These are phyloP conservation scores for Prunella strophiata DNA, from an alignment of 2,797 vertebrate species.

Conservation along the genomic window DNA sequence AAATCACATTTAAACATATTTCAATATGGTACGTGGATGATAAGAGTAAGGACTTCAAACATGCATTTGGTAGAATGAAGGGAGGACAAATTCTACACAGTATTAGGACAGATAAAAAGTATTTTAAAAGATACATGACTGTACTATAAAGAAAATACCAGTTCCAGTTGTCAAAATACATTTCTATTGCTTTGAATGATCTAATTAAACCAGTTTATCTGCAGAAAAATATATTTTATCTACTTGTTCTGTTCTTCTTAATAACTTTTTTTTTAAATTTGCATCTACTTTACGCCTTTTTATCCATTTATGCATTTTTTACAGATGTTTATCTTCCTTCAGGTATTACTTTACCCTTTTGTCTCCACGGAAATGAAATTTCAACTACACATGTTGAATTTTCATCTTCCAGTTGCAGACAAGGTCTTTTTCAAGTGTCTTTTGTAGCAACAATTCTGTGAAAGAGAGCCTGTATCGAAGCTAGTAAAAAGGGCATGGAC, in stretches of 20 bases:
- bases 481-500: not conserved
- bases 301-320: not conserved
- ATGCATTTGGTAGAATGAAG: not conserved
- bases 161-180: not conserved
- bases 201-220: not conserved
- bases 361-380: not conserved
- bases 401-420: not conserved
- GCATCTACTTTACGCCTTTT: not conserved
- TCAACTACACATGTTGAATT: not conserved
- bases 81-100: not conserved
- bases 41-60: constrained; percentile 35
- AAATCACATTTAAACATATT: constrained; percentile 19
- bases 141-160: not conserved
- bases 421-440: not conserved
- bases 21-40: constrained; percentile 7
- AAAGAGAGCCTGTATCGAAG: not conserved
- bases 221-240: not conserved
- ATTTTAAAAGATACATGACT: not conserved
- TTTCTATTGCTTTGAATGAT: not conserved
- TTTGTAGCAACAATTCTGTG: not conserved
- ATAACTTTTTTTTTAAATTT: not conserved
- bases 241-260: not conserved
- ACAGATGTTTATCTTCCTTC: not conserved
- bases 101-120: not conserved
- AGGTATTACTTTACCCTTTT: not conserved